These are phyloP conservation scores for Epizoanthus rinbou DNA, from an alignment of 92 coral and sea anemone species.

Conservation along the genomic window DNA sequence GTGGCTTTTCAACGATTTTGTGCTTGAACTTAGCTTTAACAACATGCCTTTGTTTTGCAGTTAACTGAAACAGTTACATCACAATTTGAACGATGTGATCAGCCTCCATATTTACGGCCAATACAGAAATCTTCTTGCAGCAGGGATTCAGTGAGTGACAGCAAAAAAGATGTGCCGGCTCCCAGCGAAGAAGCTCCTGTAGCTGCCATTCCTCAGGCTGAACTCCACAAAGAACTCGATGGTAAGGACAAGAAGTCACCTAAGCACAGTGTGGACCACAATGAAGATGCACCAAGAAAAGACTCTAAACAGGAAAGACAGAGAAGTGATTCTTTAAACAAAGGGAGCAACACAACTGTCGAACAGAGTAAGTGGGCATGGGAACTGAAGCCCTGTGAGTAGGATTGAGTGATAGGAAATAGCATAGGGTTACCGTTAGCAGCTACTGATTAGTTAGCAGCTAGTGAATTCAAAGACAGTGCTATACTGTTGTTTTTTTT, in stretches of 20 bases:
- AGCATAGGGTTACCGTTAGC: no score
- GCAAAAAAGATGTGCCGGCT: slow-evolving; percentile 9
- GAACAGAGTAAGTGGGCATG: slow-evolving; percentile 37
- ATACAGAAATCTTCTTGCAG: slow-evolving; percentile 74
- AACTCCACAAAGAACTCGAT: slow-evolving; percentile 7
- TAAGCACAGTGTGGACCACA: slow-evolving; percentile 30
- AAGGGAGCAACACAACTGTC: neutral
- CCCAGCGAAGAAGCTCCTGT: slow-evolving; percentile 2
- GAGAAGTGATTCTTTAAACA: slow-evolving; percentile 31
- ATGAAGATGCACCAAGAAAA: slow-evolving; percentile 40
- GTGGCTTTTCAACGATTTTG: neutral
- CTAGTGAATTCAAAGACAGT: no score
- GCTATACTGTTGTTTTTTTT: no score
- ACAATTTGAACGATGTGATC: slow-evolving; percentile 96
- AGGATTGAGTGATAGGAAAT: no score
- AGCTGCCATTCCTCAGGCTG: neutral
- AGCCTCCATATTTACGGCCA: slow-evolving; percentile 86
- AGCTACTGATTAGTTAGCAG: no score
- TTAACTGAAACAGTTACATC: slow-evolving; percentile 96
- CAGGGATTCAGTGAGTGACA: slow-evolving; percentile 80
- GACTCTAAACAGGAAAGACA: slow-evolving; percentile 43
- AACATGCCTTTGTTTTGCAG: slow-evolving; percentile 36
- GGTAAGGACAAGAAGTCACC: neutral
- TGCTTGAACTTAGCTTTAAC: neutral
- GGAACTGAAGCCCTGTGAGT: neutral